Evolutionary conservation across 2,797 vertebrate species (phyloP).

Genomic region (Aplochiton taeniatus): DNA sequence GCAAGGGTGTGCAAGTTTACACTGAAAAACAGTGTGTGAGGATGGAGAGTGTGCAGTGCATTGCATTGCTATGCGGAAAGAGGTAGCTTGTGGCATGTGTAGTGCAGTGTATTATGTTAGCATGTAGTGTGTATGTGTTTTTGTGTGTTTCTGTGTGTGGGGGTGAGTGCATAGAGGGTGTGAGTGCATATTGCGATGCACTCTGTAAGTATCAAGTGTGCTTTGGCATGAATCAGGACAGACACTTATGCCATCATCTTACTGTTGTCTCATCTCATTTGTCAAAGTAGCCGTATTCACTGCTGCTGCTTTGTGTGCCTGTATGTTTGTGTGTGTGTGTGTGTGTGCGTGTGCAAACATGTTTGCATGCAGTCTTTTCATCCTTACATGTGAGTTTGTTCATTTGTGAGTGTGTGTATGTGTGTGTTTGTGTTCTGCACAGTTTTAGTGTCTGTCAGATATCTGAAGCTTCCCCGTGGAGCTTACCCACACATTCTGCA

Average conservation of each 20-base stretch:
- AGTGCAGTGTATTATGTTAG: neutral
- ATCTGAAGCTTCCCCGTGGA: slow-evolving; percentile 44
- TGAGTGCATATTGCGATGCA: slow-evolving; percentile 10
- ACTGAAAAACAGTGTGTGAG: neutral
- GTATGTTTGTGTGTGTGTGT: slow-evolving; percentile 4
- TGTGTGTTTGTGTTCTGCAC: slow-evolving; percentile 25
- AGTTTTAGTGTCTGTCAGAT: slow-evolving; percentile 43
- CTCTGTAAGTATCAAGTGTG: neutral
- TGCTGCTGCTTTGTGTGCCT: slow-evolving; percentile 26
- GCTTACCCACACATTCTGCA: slow-evolving; percentile 56
- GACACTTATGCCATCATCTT: slow-evolving; percentile 44
- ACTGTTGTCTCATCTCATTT: slow-evolving; percentile 47
- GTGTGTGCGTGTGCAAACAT: slow-evolving; percentile 19
- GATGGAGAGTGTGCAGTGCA: neutral
- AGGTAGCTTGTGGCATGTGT: neutral
- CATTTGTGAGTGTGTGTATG: neutral
- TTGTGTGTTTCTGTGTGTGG: slow-evolving; percentile 16
- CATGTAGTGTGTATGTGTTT: slow-evolving; percentile 9
- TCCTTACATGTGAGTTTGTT: neutral
- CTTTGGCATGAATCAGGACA: neutral
- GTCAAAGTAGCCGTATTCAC: slow-evolving; percentile 38
- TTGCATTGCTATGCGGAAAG: neutral
- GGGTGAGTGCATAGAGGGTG: slow-evolving; percentile 21
- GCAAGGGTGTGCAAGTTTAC: no score
- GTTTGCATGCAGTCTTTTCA: slow-evolving; percentile 5